Base-by-base conservation (phyloP, 2,888 invertebrate genomes). In the Perdita meconis region DNA sequence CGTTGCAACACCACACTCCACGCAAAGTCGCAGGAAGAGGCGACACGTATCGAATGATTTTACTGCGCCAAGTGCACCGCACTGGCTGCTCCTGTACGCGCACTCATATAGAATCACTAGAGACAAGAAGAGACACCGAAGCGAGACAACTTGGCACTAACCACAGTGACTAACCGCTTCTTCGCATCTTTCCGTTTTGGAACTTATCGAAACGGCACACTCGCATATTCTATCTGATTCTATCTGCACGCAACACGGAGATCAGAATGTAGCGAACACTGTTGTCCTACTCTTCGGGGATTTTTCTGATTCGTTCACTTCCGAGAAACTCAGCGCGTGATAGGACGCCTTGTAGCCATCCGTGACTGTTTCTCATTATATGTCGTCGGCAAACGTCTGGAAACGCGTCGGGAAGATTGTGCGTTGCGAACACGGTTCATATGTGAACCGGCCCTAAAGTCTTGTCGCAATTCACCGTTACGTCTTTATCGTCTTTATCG, bases 61-160 rank as follows among this genome's bases (percentile, higher is more conserved):
- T 81, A 80, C 74, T 79, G 63, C 77, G 74, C 66, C 64, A 47
- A 79, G 75, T 81, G 67, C 84, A 79, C 71, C 44, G 70, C 64
- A 82, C 85, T 84, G 65, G 40, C 42, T 74, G n/a, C 65, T 42
- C 53, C 55, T 64, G 42, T 59, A 64, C 66, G 55, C 76, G 42
- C 70, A 68, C 66, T 64, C 47, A 63, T 70, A 38, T 70, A 38
- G 36, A 61, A 73, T 30, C 60, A 36, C 60, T 34, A 42, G 50
- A 59, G 76, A 61, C 13, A 12, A 53, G 51, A 63, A 63, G 68
- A 63, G 22, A 47, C 10, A 19, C 22, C 36, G 30, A 69, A 69
- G 22, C 60, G 50, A 50, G 57, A 57, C 53, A 63, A 75, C 67
- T 57, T 16, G 47, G 47, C 42, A n/a, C 38, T 77, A 75, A 69